phyloP scores from a whole-genome alignment of 1,140 invertebrate species.

The Trinorchestia longiramus region DNA sequence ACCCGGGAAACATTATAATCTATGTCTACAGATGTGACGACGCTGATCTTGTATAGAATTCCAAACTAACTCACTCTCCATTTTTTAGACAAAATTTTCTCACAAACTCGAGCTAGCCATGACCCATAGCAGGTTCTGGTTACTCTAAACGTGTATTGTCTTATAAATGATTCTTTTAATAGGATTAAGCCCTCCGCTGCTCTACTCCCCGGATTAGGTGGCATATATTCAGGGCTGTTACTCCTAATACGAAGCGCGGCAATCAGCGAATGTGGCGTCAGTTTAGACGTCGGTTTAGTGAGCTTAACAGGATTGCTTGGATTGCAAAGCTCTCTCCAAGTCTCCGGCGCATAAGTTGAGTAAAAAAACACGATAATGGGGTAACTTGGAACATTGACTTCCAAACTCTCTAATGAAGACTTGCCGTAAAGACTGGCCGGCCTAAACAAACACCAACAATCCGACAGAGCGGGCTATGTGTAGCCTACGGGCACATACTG shows the following conservation, averaged over 20 bases:
- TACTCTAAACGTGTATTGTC: not conserved
- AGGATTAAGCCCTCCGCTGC: not conserved
- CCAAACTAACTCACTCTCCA: not conserved
- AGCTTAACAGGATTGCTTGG: not conserved
- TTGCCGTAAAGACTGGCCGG: constrained; percentile 23
- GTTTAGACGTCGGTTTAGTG: not conserved
- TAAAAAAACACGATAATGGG: constrained; percentile 28
- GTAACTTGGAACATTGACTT: constrained; percentile 21
- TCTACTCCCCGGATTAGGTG: not conserved
- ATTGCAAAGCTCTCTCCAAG: not conserved
- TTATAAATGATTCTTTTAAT: not conserved
- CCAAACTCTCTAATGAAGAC: constrained; percentile 37
- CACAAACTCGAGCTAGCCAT: no score
- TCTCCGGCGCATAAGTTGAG: not conserved
- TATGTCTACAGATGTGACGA: no score
- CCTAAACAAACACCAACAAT: constrained; percentile 31
- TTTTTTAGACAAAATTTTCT: not conserved
- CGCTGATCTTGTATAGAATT: no score
- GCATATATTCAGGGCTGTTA: not conserved
- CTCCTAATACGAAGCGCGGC: not conserved
- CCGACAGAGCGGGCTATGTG: not conserved
- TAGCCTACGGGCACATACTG: not conserved
- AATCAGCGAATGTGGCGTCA: not conserved
- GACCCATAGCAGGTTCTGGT: not conserved
- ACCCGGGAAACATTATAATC: no score